Base-by-base conservation (phyloP, 2,113 vertebrate genomes). In the Nycticebus coucang region DNA sequence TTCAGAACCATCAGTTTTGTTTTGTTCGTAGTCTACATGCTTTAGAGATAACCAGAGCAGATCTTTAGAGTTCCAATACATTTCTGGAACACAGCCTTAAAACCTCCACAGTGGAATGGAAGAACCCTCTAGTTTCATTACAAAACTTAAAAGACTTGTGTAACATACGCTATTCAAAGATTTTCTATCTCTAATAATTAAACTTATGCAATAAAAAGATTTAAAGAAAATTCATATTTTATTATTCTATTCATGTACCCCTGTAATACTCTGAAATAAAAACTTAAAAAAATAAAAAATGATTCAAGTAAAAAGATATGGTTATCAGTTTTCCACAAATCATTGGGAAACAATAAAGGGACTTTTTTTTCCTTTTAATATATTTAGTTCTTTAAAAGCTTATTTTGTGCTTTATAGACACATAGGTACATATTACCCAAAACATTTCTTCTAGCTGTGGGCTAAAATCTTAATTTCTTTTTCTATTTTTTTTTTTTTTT, bases 401-500 rank as follows among this genome's bases (percentile, higher is more conserved):
- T 74, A 66, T 41, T 83, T 50, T n/a, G 19, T 91, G n/a, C 26
- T 55, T 41, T 19, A 15, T 64, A 79, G 17, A 30, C 4, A 72
- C 17, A 64, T 9, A 79, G 19, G 45, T 91, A 55, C 37, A 93
- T 94, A 95, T 87, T 62, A 94, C 22, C 53, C 86, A 68, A 78
- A 81, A 1, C 97, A 7, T 87, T 97, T 96, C 50, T 78, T 41
- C 74, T 35, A 93, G 71, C 22, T 91, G 14, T 93, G 75, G 60
- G 9, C 4, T 91, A 93, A 7, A 21, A 96, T 50, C 85, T 96
- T 83, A 37, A 88, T 97, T 97, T n/a, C n/a, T n/a, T n/a, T n/a
- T n/a, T n/a, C n/a, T n/a, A n/a, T n/a, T n/a, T n/a, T n/a, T n/a
- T n/a, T n/a, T n/a, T n/a, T n/a, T n/a, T n/a, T n/a, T n/a, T n/a